Evolutionary conservation across 2,797 vertebrate species (phyloP).

Genomic region (Scolopax bukidnonensis): DNA sequence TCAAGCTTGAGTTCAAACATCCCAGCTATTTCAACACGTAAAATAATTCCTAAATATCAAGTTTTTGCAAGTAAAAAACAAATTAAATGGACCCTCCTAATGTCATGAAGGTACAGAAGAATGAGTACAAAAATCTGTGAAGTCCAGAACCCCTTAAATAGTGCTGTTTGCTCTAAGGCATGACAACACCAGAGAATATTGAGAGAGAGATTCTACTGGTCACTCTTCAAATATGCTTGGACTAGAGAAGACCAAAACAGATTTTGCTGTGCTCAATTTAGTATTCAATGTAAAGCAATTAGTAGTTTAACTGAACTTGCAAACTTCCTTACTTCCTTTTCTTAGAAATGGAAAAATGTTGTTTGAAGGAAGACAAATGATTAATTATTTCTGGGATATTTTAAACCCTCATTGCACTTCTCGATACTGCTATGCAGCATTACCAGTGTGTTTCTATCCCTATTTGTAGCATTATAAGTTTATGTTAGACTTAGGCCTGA

Average conservation of each 20-base stretch:
- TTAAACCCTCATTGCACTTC: rapidly evolving
- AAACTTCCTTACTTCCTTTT: neutral
- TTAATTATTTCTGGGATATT: neutral
- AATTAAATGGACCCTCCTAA: neutral
- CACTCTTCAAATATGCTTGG: neutral
- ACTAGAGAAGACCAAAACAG: neutral
- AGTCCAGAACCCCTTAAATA: neutral
- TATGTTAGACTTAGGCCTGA: neutral
- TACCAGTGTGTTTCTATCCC: neutral
- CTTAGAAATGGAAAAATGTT: neutral
- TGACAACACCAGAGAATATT: neutral
- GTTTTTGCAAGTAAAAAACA: neutral
- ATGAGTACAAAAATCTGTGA: neutral
- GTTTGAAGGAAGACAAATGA: neutral
- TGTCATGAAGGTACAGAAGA: neutral
- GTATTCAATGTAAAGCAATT: neutral
- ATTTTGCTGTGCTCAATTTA: neutral
- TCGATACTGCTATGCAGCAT: neutral
- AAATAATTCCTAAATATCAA: conserved; percentile 4
- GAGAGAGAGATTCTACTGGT: neutral
- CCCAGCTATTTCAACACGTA: neutral
- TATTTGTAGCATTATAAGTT: neutral
- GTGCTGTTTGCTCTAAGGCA: neutral
- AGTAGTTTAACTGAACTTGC: neutral
- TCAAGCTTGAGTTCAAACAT: neutral